phyloP scores from a whole-genome alignment of 2,888 invertebrate species.

The Hoplodrina blanda region DNA sequence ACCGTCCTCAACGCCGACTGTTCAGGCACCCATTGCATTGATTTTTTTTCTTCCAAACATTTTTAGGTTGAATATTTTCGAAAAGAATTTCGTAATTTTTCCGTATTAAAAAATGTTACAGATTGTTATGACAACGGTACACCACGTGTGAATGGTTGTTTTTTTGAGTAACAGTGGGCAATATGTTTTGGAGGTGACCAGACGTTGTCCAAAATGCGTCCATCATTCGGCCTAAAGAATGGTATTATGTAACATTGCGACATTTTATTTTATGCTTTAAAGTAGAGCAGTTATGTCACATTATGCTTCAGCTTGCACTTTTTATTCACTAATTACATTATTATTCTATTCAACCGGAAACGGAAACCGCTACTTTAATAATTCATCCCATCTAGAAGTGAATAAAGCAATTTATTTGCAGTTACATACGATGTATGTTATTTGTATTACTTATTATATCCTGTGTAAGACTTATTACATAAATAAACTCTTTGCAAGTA shows the following conservation, averaged over 20 bases:
- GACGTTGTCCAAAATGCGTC: slow-evolving; percentile 75
- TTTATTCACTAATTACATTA: slow-evolving; percentile 29
- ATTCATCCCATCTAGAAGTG: slow-evolving; percentile 29
- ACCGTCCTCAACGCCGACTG: no score
- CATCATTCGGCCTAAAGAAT: slow-evolving; percentile 73
- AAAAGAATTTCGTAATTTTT: no score
- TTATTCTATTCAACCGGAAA: slow-evolving; percentile 29
- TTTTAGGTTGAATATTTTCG: no score
- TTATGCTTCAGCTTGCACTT: slow-evolving; percentile 14
- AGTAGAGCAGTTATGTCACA: not conserved
- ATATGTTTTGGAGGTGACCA: slow-evolving; percentile 81
- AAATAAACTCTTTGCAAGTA: slow-evolving; percentile 11
- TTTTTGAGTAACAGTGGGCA: slow-evolving; percentile 75
- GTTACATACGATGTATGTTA: slow-evolving; percentile 30
- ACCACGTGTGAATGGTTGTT: slow-evolving; percentile 73
- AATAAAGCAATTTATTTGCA: slow-evolving; percentile 35
- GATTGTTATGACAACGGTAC: slow-evolving; percentile 67
- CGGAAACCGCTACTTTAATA: slow-evolving; percentile 26
- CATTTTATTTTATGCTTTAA: slow-evolving; percentile 10
- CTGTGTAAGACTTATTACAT: slow-evolving; percentile 24
- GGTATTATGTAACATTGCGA: slow-evolving; percentile 65
- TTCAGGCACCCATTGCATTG: no score
- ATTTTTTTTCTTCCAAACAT: not conserved
- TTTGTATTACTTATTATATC: slow-evolving; percentile 25
- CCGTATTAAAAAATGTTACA: not conserved